These are phyloP conservation scores for Rhynchotus rufescens DNA, from an alignment of 2,797 vertebrate species.

Conservation along the genomic window DNA sequence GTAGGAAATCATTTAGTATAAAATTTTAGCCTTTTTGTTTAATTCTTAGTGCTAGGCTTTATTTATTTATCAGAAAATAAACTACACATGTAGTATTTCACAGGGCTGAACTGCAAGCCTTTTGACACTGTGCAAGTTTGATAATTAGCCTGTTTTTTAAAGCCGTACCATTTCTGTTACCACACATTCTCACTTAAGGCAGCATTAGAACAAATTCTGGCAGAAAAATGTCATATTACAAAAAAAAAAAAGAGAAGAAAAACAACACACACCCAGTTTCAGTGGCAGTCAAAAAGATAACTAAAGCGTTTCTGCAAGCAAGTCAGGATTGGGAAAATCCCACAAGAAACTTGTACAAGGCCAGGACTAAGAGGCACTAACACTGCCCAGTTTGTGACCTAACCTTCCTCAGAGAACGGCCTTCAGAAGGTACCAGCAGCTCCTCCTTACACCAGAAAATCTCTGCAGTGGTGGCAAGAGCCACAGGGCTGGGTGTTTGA, in stretches of 20 bases:
- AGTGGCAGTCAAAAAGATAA: neutral
- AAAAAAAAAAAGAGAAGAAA: neutral
- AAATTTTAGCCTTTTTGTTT: slow-evolving; percentile 10
- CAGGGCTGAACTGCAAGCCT: neutral
- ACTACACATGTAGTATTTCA: neutral
- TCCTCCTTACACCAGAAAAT: neutral
- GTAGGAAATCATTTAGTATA: neutral
- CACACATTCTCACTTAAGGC: neutral
- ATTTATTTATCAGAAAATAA: neutral
- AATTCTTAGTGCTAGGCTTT: neutral
- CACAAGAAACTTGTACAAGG: neutral
- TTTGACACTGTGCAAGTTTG: neutral
- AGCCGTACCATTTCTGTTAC: neutral
- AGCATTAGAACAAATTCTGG: neutral
- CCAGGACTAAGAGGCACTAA: neutral
- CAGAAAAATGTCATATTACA: neutral
- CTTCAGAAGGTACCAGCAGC: neutral
- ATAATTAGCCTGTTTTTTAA: neutral
- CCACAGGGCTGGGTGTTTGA: neutral
- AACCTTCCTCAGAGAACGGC: neutral
- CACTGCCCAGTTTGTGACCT: neutral
- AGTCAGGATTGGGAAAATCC: neutral
- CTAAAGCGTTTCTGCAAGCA: neutral
- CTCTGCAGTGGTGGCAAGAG: neutral
- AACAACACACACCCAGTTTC: neutral